Base-by-base conservation (phyloP, 2,888 invertebrate species). In the Cylindroiulus punctatus region DNA sequence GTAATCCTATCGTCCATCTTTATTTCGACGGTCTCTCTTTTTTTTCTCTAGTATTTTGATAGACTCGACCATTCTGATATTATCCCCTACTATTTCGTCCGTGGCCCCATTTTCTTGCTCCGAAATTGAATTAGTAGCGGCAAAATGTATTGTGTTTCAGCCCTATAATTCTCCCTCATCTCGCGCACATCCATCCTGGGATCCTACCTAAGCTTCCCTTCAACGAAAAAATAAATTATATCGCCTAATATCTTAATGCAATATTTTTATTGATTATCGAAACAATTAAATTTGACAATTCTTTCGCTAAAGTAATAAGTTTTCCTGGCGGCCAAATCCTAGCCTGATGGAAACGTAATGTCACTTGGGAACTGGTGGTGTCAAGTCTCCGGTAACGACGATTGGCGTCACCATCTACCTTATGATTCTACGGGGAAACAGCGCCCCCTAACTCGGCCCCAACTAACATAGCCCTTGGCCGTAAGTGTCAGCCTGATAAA, bases 161-260 rank as follows among this genome's bases (percentile, higher is more conserved):
- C 81, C 36, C 81, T 36, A 17, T 36, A 30, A 81, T 36, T 36
- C 36, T 81, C 36, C 81, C 30, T n/a, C 81, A n/a, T 30, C 81
- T 32, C 14, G 14, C 14, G 0, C n/a, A 19, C 36, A 81, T 81
- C 81, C n/a, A 81, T 81, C 36, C 36, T 36, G 32, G 36, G 81
- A 30, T 81, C 36, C 36, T 10, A 81, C 81, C 36, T 81, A 81
- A 81, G 81, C 81, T 65, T 86, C 26, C 36, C 84, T 44, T 52
- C 86, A 19, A 40, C 26, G 57, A 86, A 40, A 86, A 86, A 44
- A 86, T 47, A 52, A 44, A 86, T 52, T 85, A 85, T 30, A 85
- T 84, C 84, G 84, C 84, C 84, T 86, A 87, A 87, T 82, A 87
- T 87, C 85, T 87, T 87, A 85, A 87, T 86, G 85, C 57, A 87